Base-by-base conservation (phyloP, 2,888 invertebrate genomes). In the Nemurella pictetii region DNA sequence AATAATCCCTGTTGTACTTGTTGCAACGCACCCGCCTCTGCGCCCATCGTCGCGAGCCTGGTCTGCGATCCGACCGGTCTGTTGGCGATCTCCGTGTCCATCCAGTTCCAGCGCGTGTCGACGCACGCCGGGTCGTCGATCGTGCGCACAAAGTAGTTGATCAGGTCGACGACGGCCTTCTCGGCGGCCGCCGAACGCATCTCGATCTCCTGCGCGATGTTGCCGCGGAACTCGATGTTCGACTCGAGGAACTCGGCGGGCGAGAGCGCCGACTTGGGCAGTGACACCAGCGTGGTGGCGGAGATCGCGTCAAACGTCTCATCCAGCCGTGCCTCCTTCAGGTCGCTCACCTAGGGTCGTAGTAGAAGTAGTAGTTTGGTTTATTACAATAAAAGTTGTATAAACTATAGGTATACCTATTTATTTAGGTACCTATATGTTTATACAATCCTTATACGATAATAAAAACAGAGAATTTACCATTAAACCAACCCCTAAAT, bases 311-410 rank as follows among this genome's bases (percentile, higher is more conserved):
- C 90, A 86, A 96, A 90, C 85, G 94, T 93, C 78, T 93, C 93
- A 87, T 95, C 94, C 72, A 96, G 94, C 83, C 95, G 92, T 0
- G 95, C 94, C 88, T 94, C 94, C 89, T 96, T 96, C 90, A 96
- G 94, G 88, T 96, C 96, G 32, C 92, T 91, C 0, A 95, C 92
- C 91, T 94, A 28, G 80, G n/a, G n/a, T n/a, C n/a, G n/a, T n/a
- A n/a, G n/a, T n/a, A n/a, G n/a, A n/a, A n/a, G n/a, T n/a, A n/a
- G n/a, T n/a, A n/a, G n/a, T n/a, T n/a, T n/a, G n/a, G n/a, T n/a
- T n/a, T n/a, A n/a, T n/a, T 55, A 80, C 4, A 35, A 9, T n/a
- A n/a, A n/a, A n/a, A n/a, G n/a, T n/a, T n/a, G n/a, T n/a, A n/a
- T n/a, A n/a, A n/a, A n/a, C n/a, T n/a, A n/a, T n/a, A n/a, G n/a